Evolutionary conservation across 2,113 vertebrate species (phyloP), one percentile per base, ranked within the genome.

Genomic region (Buteo buteo): DNA sequence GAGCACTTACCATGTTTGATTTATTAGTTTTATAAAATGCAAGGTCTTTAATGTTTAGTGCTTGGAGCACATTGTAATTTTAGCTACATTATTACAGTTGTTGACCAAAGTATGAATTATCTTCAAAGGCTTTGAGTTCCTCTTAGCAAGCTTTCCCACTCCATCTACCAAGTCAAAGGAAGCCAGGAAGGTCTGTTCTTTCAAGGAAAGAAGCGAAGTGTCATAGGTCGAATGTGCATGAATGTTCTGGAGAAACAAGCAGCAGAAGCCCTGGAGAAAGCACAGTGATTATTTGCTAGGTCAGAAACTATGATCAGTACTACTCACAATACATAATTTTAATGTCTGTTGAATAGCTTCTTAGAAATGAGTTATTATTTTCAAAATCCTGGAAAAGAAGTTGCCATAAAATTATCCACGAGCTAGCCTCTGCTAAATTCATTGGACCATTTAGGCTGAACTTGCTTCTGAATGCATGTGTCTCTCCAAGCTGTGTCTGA

Each of bases 11-110:
- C 66, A 4, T 26, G 45, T 80, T 88, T 98, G 98, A 98, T 98
- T 98, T 98, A 98, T 98, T 97, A 74, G 90, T 94, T 97, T 97
- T 97, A 96, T 97, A 96, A 98, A 98, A 93, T 76, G 84, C 80
- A 95, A 58, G 88, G 95, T 77, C 96, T 98, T 98, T 98, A 97
- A 98, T 97, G 98, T 96, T 93, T 74, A 80, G 94, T 89, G 97
- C 96, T 95, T 15, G 92, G 94, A 97, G 97, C 93, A 77, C 62
- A 26, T 50, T 79, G 80, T 92, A 96, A 93, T 98, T 98, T 96
- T 95, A 88, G 96, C 92, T 97, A 45, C 72, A 22, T 97, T 98
- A 98, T 98, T 94, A n/a, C 83, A 80, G 93, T 93, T 97, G 86
- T 97, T 97, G 97, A 98, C 97, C 97, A 97, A 87, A 58, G 91